Base-by-base conservation (phyloP, 2,113 vertebrate species). In the Girardinichthys multiradiatus region DNA sequence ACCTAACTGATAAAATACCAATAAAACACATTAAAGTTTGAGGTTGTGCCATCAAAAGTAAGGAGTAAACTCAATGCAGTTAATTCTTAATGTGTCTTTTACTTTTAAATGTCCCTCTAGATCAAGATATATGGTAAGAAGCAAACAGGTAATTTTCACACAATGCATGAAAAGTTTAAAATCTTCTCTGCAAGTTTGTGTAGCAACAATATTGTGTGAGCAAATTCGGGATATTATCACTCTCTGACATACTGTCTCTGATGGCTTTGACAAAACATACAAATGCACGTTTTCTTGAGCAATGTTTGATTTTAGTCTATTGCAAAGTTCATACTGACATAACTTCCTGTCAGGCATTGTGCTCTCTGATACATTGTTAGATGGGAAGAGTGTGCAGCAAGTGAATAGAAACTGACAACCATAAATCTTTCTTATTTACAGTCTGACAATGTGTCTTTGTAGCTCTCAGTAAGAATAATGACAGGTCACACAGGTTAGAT, bases 381-480 rank as follows among this genome's bases (percentile, higher is more conserved):
- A 61, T 54, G 27, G 69, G 26, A 58, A 72, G n/a, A 35, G 27
- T 37, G 6, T 29, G 15, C 66, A 68, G 69, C 26, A 48, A 64
- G 64, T 61, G n/a, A 65, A 39, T 28, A 24, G 60, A 58, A 70
- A 37, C 24, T 35, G 57, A 69, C 68, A 79, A 57, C 35, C 26
- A 68, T 68, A 72, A 39, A 78, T 81, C 58, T 35, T 11, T 65
- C 48, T 84, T 35, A 45, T 82, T 68, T 70, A 57, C 66, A 79
- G 79, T 70, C 62, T 51, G 57, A 42, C 75, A 30, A 51, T 27
- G 37, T 4, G 27, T 11, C 37, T 70, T 61, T 70, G 57, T 70
- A 35, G 59, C 67, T 77, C 45, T 3, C n/a, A 66, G 74, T 31
- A 26, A 35, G 54, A 60, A 70, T 72, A 72, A 45, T 15, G 74